Evolutionary conservation across 1,140 invertebrate genomes (phyloP).

Genomic region (Apolygus lucorum): DNA sequence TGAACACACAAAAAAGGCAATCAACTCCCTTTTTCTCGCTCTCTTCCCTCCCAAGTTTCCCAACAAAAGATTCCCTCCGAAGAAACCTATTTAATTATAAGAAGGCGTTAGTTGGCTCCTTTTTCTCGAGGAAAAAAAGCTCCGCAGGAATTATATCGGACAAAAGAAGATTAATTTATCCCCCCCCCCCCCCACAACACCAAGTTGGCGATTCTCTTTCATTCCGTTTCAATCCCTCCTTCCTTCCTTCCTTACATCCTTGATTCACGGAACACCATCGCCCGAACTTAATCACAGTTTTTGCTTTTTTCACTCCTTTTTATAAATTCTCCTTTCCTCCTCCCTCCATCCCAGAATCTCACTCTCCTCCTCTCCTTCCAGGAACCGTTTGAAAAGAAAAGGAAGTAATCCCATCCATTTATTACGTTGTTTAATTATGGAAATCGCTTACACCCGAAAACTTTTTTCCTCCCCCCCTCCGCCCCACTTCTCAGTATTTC

Average conservation of each 20-base stretch:
- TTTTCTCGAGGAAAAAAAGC: not conserved
- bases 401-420: slow-evolving; percentile 15
- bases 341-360: not conserved
- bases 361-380: not conserved
- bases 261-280: not conserved
- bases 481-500: not conserved
- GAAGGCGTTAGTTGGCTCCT: not conserved
- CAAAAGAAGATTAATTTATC: slow-evolving; percentile 13
- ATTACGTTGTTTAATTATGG: slow-evolving; percentile 17
- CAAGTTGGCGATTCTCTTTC: not conserved
- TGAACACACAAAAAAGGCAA: not conserved
- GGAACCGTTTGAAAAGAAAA: not conserved
- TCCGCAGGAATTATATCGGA: slow-evolving; percentile 9
- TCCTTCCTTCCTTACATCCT: not conserved
- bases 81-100: slow-evolving; percentile 14
- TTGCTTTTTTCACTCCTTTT: not conserved
- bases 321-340: not conserved
- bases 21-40: not conserved
- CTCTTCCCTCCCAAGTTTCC: too few species aligned
- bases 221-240: not conserved
- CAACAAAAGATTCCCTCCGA: not conserved
- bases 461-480: not conserved
- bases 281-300: slow-evolving; percentile 9
- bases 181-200: slow-evolving; percentile 4
- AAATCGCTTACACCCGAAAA: slow-evolving; percentile 4